Percentiles rank a stretch among this genome's conserved stretches.
phyloP scores from a whole-genome alignment of 2,888 invertebrate species.

The Aporophyla nigra region DNA sequence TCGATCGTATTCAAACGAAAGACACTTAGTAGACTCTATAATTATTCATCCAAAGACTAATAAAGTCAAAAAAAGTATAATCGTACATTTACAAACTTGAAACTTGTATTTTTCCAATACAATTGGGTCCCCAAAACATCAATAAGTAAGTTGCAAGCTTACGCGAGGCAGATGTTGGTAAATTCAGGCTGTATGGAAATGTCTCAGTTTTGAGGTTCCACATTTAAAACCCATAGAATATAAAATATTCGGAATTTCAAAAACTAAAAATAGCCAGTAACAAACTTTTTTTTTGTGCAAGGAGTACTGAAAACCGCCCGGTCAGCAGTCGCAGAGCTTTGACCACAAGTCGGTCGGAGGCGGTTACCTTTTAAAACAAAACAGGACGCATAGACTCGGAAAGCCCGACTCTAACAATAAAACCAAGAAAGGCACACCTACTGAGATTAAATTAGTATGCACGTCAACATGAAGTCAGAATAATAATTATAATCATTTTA shows the following conservation, averaged over 20 bases:
- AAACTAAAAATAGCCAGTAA: no score
- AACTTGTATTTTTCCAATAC: no score
- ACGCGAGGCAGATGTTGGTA: neutral
- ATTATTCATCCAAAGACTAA: neutral
- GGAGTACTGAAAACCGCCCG: neutral
- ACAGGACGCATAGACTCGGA: constrained; percentile 20
- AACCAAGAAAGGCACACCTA: constrained; percentile 42
- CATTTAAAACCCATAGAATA: neutral
- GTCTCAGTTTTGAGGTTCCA: neutral
- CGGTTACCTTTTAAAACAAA: constrained; percentile 44
- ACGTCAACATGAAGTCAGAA: constrained; percentile 22
- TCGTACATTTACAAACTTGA: no score
- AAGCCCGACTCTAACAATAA: constrained; percentile 33
- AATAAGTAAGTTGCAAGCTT: no score
- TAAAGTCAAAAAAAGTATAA: no score
- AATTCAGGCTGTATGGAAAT: neutral
- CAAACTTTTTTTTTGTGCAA: no score
- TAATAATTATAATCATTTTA: constrained; percentile 39
- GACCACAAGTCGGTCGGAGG: constrained; percentile 20
- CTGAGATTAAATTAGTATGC: constrained; percentile 55
- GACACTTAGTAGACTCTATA: neutral
- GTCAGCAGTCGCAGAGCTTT: constrained; percentile 18
- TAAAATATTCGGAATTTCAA: no score
- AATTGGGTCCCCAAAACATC: no score
- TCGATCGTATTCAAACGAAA: neutral